These are phyloP conservation scores for Pygmarrhopalites habei DNA, from an alignment of 1,140 invertebrate genomes.

Conservation along the genomic window DNA sequence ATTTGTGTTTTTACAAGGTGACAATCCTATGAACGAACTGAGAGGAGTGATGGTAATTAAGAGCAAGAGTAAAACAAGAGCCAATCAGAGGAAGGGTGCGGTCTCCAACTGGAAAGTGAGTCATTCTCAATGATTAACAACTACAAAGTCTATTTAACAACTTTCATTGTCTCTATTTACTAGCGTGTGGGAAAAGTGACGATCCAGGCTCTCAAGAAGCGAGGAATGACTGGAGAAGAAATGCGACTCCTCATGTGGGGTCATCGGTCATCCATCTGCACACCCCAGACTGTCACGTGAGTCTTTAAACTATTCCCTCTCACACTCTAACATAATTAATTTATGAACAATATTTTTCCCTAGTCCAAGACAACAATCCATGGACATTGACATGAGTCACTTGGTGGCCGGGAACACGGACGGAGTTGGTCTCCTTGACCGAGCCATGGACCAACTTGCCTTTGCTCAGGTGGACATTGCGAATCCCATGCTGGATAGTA, in stretches of 20 bases:
- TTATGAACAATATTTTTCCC: neutral
- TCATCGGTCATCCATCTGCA: constrained; percentile 67
- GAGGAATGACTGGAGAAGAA: constrained; percentile 77
- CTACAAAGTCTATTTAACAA: neutral
- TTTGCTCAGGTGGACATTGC: constrained; percentile 2
- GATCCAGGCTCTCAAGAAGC: constrained; percentile 68
- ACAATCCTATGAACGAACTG: constrained; percentile 67
- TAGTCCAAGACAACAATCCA: constrained; percentile 27
- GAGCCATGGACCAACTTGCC: constrained; percentile 24
- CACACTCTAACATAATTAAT: neutral
- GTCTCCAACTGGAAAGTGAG: constrained; percentile 92
- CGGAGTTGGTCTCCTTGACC: constrained; percentile 16
- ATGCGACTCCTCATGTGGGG: constrained; percentile 81
- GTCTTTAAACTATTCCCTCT: constrained; percentile 7
- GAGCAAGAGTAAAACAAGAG: constrained; percentile 88
- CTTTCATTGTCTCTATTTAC: neutral
- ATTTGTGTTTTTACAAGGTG: too few species aligned
- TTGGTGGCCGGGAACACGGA: neutral
- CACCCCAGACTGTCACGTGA: constrained; percentile 60
- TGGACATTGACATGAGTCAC: constrained; percentile 16
- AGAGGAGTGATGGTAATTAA: constrained; percentile 97
- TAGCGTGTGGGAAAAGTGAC: constrained; percentile 80
- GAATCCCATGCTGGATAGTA: neutral
- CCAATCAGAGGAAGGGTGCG: constrained; percentile 92
- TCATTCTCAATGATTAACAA: too few species aligned